Evolutionary conservation across 2,113 vertebrate species (phyloP).

Genomic region (Dicerorhinus sumatrensis): DNA sequence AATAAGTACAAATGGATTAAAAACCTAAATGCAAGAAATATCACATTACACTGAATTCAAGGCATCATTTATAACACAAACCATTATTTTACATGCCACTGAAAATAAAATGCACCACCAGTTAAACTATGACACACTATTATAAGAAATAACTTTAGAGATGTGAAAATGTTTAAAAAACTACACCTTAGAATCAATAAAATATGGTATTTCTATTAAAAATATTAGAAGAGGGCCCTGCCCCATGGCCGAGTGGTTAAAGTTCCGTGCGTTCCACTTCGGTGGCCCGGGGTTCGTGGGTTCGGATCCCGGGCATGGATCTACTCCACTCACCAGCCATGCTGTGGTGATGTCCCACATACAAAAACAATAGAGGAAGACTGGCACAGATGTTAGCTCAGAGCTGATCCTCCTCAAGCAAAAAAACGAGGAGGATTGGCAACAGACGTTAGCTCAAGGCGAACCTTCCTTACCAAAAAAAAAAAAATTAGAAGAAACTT

Average conservation of each 20-base stretch:
- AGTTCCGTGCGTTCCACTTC: no score
- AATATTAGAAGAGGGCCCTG: not conserved
- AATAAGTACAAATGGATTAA: slow-evolving; percentile 2
- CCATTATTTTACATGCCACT: not conserved
- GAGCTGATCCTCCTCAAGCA: no score
- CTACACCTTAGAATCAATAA: not conserved
- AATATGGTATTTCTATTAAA: not conserved
- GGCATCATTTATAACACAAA: not conserved
- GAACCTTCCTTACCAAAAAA: not conserved
- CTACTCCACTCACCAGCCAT: no score
- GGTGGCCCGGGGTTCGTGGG: no score
- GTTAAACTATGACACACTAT: not conserved
- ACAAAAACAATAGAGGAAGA: no score
- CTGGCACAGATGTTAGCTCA: no score
- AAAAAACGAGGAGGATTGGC: no score
- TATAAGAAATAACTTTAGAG: not conserved
- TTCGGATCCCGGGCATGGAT: no score
- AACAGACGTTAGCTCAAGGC: no score
- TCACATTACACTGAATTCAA: not conserved
- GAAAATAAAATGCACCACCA: not conserved
- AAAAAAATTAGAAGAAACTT: not conserved
- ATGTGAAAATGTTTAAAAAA: not conserved
- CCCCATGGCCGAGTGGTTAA: no score
- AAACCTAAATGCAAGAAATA: not conserved
- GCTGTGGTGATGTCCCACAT: no score